Percentiles rank a stretch among this genome's conserved stretches.
phyloP scores from a whole-genome alignment of 2,888 invertebrate genomes.

The Rhamphomyia laevipes region DNA sequence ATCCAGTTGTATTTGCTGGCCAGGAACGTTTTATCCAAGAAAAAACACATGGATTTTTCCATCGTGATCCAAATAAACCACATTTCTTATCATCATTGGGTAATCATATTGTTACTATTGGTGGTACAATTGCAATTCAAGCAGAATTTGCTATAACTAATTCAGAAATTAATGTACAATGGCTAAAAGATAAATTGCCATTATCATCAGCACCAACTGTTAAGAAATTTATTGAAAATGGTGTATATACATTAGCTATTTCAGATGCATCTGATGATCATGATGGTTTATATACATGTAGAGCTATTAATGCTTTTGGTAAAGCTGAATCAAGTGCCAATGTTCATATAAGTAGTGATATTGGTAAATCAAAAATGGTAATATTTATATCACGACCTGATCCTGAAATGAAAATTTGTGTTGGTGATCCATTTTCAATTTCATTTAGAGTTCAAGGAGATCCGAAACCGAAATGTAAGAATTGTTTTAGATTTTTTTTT shows the following conservation, averaged over 20 bases:
- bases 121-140: conserved; percentile 71
- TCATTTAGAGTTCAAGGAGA: conserved; percentile 73
- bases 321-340: conserved; percentile 61
- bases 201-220: conserved; percentile 50
- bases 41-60: conserved; percentile 36
- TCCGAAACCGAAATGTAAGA: conserved; percentile 76
- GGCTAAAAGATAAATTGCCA: conserved; percentile 55
- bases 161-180: conserved; percentile 58
- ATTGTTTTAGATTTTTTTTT: neutral
- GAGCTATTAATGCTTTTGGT: conserved; percentile 62
- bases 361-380: conserved; percentile 50
- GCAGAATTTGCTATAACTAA: conserved; percentile 58
- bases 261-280: conserved; percentile 60
- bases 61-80: conserved; percentile 48
- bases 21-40: conserved; percentile 37
- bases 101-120: conserved; percentile 59
- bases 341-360: conserved; percentile 48
- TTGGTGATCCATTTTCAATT: conserved; percentile 71
- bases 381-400: conserved; percentile 69
- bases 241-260: conserved; percentile 61
- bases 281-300: conserved; percentile 64
- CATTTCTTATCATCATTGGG: conserved; percentile 55
- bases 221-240: conserved; percentile 52
- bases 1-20: conserved; percentile 53
- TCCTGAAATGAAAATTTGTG: conserved; percentile 58